phyloP scores from a whole-genome alignment of 2,797 vertebrate species.

The Todus mexicanus region DNA sequence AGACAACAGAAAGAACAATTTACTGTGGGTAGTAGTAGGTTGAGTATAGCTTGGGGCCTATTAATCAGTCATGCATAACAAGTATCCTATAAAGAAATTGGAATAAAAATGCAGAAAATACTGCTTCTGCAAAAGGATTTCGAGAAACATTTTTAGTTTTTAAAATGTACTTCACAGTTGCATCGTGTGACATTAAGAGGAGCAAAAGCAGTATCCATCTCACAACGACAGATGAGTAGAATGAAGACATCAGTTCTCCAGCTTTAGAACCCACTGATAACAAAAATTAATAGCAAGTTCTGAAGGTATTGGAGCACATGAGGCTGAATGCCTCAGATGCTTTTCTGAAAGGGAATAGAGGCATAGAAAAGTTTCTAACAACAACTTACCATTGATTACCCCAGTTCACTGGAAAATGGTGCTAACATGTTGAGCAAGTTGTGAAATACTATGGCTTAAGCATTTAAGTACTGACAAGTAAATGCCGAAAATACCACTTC shows the following conservation, averaged over 20 bases:
- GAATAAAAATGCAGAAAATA: background rate
- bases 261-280: background rate
- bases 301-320: background rate
- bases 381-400: background rate
- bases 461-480: background rate
- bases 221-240: background rate
- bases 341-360: background rate
- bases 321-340: background rate
- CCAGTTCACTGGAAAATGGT: background rate
- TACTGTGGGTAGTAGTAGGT: conserved; percentile 38
- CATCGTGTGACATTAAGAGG: background rate
- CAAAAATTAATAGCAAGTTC: background rate
- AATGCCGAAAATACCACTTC: background rate
- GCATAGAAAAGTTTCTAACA: background rate
- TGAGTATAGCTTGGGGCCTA: conserved; percentile 41
- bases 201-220: background rate
- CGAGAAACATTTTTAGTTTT: background rate
- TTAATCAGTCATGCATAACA: conserved; percentile 42
- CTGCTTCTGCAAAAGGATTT: background rate
- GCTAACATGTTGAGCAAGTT: background rate
- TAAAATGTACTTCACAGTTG: background rate
- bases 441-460: background rate
- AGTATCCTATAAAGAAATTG: background rate
- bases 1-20: conserved; percentile 33
- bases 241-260: background rate